These are phyloP conservation scores for Chloromyia formosa DNA, from an alignment of 2,888 invertebrate species.

Conservation along the genomic window DNA sequence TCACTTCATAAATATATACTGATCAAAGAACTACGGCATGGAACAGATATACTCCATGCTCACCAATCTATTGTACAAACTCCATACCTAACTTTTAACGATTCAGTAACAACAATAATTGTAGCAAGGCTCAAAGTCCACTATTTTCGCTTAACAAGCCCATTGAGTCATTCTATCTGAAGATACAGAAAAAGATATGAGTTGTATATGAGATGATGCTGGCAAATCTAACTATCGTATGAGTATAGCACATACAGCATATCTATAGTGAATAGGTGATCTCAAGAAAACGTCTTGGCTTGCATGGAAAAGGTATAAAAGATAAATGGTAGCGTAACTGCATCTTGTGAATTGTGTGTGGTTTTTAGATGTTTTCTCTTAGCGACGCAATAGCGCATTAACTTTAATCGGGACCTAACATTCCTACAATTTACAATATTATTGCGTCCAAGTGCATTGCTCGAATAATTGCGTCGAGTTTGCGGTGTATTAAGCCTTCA, in stretches of 20 bases:
- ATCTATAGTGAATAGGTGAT: slow-evolving; percentile 45
- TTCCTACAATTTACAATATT: neutral
- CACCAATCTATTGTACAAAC: too few relatives aligned
- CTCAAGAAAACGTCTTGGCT: neutral
- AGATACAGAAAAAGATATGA: neutral
- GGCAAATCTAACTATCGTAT: neutral
- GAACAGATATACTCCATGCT: too few relatives aligned
- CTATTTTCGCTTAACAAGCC: neutral
- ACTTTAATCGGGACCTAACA: neutral
- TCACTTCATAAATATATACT: too few relatives aligned
- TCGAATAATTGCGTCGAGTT: neutral
- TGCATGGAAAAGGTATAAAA: neutral
- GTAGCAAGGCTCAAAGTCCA: too few relatives aligned
- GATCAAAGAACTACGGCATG: too few relatives aligned
- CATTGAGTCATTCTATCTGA: slow-evolving; percentile 1
- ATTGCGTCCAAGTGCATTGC: neutral
- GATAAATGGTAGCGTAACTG: neutral
- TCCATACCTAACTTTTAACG: too few relatives aligned
- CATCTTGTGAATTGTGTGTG: slow-evolving; percentile 17
- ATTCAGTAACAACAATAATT: too few relatives aligned
- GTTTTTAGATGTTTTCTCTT: neutral
- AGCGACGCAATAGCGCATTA: neutral
- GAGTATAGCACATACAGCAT: too few relatives aligned
- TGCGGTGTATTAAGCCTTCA: neutral
- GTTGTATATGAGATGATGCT: neutral